These are phyloP conservation scores for Autographa pulchrina DNA, from an alignment of 2,888 invertebrate species.

Conservation along the genomic window DNA sequence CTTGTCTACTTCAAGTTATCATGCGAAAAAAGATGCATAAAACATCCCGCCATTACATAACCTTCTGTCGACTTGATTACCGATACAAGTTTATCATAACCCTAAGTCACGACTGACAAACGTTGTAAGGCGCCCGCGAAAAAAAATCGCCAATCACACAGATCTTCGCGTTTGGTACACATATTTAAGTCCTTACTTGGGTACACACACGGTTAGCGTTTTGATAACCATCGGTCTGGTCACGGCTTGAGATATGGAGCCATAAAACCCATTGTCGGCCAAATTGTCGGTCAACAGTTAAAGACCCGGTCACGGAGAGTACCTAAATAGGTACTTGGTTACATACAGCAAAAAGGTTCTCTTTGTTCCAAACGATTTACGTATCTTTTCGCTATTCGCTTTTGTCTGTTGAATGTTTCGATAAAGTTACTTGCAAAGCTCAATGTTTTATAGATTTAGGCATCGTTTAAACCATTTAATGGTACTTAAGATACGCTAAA, in stretches of 20 bases:
- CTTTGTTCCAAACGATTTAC: constrained; percentile 51
- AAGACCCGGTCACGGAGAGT: constrained; percentile 62
- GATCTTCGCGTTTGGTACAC: constrained; percentile 60
- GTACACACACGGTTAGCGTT: constrained; percentile 50
- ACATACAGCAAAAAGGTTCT: constrained; percentile 55
- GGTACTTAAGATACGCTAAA: no score
- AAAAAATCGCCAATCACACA: constrained; percentile 60
- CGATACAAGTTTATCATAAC: constrained; percentile 49
- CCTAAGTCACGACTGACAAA: constrained; percentile 43
- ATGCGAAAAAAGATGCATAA: constrained; percentile 57
- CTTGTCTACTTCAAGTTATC: constrained; percentile 47
- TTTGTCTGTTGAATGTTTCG: constrained; percentile 30
- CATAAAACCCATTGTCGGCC: constrained; percentile 70
- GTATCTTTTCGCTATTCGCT: constrained; percentile 48
- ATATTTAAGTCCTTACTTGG: constrained; percentile 58
- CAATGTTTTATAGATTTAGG: neutral
- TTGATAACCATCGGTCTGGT: constrained; percentile 65
- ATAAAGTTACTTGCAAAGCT: constrained; percentile 7
- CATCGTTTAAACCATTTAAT: no score
- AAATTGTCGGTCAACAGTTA: constrained; percentile 68
- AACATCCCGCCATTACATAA: constrained; percentile 60
- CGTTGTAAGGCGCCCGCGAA: constrained; percentile 56
- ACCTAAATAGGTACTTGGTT: constrained; percentile 48
- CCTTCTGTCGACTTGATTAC: constrained; percentile 51
- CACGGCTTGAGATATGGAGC: constrained; percentile 65